Conservation (phyloP, 2,113 vertebrate species). For the Azemiops feae region DNA sequence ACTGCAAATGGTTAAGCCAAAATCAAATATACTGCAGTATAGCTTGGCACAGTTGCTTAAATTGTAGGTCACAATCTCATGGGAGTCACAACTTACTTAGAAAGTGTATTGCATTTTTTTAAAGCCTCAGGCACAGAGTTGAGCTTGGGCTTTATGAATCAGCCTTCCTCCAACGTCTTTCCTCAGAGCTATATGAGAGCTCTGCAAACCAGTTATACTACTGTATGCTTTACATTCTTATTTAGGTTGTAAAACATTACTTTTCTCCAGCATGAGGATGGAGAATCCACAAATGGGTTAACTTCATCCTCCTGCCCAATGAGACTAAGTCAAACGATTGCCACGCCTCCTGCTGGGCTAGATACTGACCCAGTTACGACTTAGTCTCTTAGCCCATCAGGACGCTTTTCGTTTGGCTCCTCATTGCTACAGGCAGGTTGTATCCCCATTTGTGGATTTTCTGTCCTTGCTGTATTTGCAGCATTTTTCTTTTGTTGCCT, state of each 20-base stretch:
- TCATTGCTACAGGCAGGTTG: no score
- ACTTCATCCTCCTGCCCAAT: no score
- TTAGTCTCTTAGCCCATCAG: no score
- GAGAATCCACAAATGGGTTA: no score
- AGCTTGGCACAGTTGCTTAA: background rate
- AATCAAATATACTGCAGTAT: background rate
- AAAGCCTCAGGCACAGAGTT: background rate
- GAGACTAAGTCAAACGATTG: no score
- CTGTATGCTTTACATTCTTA: background rate
- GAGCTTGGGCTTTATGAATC: background rate
- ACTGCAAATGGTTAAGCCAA: background rate
- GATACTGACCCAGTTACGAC: no score
- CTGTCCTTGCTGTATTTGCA: no score
- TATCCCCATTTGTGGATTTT: no score
- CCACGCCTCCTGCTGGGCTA: no score
- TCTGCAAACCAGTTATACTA: background rate
- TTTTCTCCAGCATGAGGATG: no score
- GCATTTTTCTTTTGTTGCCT: no score
- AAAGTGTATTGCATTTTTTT: background rate
- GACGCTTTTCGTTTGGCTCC: no score
- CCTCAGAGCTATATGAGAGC: background rate
- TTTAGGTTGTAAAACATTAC: background rate
- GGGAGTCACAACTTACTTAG: background rate
- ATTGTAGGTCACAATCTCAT: background rate
- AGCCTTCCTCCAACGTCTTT: background rate